Percentiles rank a stretch among this genome's conserved stretches.
Evolutionary conservation across 2,888 invertebrate species (phyloP).

Genomic region (Macaria notata): DNA sequence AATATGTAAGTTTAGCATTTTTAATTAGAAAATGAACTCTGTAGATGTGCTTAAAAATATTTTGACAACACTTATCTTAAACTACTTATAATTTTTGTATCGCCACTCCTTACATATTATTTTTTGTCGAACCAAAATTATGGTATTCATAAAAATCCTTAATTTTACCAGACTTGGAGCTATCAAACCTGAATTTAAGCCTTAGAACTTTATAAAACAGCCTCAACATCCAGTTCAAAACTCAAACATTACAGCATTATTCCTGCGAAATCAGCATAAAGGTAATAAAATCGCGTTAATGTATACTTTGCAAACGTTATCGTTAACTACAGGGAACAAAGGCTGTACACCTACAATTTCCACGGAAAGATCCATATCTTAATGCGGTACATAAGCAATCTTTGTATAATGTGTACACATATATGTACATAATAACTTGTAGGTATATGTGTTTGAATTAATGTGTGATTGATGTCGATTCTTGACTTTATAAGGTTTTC

Average conservation of each 20-base stretch:
- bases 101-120: no score
- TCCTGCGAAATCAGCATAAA: no score
- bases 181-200: no score
- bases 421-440: neutral
- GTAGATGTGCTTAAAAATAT: neutral
- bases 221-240: no score
- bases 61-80: neutral
- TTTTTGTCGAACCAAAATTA: no score
- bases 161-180: no score
- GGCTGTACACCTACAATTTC: constrained; percentile 45
- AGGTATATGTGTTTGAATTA: neutral
- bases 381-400: constrained; percentile 49
- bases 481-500: no score
- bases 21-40: neutral
- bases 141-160: no score
- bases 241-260: neutral
- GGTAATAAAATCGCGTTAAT: neutral
- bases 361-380: constrained; percentile 53
- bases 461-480: no score
- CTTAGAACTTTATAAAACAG: no score
- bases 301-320: constrained; percentile 27
- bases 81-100: no score
- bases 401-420: constrained; percentile 17
- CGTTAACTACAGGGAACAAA: constrained; percentile 34
- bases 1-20: neutral